A percentile compares a stretch with the other conserved stretches of the same genome.
phyloP scores from a whole-genome alignment of 2,797 vertebrate genomes.

The Fratercula arctica region DNA sequence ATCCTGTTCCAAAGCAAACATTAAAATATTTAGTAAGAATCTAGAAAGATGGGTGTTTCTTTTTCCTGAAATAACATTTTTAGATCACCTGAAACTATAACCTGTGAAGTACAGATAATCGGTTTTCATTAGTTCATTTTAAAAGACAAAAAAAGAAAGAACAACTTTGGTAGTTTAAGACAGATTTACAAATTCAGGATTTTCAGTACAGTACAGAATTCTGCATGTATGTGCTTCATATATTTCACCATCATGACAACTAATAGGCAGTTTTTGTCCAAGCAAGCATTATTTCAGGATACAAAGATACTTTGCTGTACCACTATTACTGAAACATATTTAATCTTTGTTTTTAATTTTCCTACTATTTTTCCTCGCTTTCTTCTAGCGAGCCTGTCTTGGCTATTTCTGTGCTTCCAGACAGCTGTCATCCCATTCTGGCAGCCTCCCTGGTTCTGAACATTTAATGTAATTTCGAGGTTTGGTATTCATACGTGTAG shows the following conservation, averaged over 20 bases:
- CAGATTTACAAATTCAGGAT: neutral
- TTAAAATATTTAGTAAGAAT: neutral
- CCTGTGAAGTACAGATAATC: neutral
- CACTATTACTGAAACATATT: neutral
- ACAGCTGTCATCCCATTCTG: neutral
- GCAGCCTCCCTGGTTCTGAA: neutral
- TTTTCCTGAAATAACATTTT: neutral
- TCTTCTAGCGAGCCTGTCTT: neutral
- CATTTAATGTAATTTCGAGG: neutral
- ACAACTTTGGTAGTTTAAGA: neutral
- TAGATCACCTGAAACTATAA: neutral
- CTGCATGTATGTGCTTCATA: neutral
- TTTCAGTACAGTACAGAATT: neutral
- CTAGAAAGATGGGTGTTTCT: neutral
- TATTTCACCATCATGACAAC: neutral
- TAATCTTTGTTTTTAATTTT: neutral
- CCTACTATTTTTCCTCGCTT: neutral
- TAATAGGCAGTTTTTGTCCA: neutral
- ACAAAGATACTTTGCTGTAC: neutral
- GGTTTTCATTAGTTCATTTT: neutral
- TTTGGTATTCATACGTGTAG: neutral
- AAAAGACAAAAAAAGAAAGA: neutral
- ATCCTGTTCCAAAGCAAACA: neutral
- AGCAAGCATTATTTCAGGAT: neutral
- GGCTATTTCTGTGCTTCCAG: neutral